These are phyloP conservation scores for Geotrypetes seraphini DNA, from an alignment of 2,797 vertebrate species.

Conservation along the genomic window DNA sequence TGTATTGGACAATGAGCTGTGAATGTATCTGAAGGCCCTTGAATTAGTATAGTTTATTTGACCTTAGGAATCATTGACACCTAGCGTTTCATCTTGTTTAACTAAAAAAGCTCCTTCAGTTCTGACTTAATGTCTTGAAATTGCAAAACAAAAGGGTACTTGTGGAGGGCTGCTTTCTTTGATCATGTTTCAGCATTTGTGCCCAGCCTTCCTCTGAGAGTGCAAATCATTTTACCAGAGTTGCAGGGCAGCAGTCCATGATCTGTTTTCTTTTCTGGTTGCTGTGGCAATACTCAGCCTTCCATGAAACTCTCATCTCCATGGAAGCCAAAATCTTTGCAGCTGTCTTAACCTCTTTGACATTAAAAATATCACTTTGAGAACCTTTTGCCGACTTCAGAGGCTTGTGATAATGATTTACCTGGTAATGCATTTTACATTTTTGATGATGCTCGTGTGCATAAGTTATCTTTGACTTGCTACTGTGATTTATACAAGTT, in stretches of 20 bases:
- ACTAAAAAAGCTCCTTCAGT: conserved; percentile 31
- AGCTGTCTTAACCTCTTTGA: conserved; percentile 35
- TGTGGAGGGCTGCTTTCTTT: conserved; percentile 46
- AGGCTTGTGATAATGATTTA: not conserved
- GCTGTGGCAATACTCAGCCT: conserved; percentile 55
- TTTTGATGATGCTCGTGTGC: accelerated
- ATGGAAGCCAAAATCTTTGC: conserved; percentile 42
- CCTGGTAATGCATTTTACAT: not conserved
- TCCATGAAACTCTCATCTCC: conserved; percentile 44
- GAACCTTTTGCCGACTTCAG: conserved; percentile 15
- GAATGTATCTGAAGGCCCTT: conserved; percentile 33
- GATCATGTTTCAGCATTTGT: conserved; percentile 54
- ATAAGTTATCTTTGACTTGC: too few species aligned
- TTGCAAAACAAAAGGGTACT: conserved; percentile 40
- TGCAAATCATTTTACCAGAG: conserved; percentile 64
- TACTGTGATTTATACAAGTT: too few species aligned
- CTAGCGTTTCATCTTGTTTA: conserved; percentile 35
- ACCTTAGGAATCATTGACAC: conserved; percentile 36
- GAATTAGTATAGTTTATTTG: conserved; percentile 25
- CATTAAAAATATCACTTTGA: conserved; percentile 15
- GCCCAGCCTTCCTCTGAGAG: conserved; percentile 42
- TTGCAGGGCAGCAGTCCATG: conserved; percentile 23
- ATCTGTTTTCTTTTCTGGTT: conserved; percentile 67
- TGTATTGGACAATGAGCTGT: conserved; percentile 47
- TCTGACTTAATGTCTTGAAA: conserved; percentile 38